Percentiles rank a stretch among this genome's conserved stretches.
These are phyloP conservation scores for Gymnobelideus leadbeateri DNA, from an alignment of 2,113 vertebrate species.

Conservation along the genomic window DNA sequence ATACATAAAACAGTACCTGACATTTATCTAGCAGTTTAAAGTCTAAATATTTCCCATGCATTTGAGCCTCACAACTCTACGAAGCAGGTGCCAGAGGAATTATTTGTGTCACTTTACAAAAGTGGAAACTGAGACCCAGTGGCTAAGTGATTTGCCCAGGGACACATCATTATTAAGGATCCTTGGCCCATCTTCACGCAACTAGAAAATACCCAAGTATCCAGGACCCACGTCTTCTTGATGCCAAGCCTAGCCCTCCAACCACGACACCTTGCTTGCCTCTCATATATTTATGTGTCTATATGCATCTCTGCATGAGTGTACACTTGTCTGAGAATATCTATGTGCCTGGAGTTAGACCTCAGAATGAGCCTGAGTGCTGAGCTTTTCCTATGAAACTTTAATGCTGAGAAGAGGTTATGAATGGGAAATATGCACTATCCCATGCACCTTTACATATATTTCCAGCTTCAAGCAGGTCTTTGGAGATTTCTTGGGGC, in stretches of 20 bases:
- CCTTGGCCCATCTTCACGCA: background rate
- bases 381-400: background rate
- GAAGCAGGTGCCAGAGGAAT: background rate
- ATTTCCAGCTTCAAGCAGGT: background rate
- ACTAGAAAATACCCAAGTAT: background rate
- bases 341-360: background rate
- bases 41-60: background rate
- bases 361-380: background rate
- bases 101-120: background rate
- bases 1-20: background rate
- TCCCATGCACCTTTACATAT: background rate
- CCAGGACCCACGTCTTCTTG: background rate
- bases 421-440: background rate
- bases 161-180: background rate
- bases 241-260: background rate
- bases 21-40: background rate
- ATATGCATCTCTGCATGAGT: background rate
- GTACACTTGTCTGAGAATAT: background rate
- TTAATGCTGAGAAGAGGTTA: background rate
- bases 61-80: background rate
- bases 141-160: background rate
- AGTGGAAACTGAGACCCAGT: background rate
- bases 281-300: slow-evolving; percentile 2
- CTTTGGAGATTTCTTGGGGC: background rate
- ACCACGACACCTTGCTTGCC: background rate